Percentiles rank a stretch among this genome's conserved stretches.
Evolutionary conservation across 2,113 vertebrate genomes (phyloP).

Genomic region (Vulpes ferrilata): DNA sequence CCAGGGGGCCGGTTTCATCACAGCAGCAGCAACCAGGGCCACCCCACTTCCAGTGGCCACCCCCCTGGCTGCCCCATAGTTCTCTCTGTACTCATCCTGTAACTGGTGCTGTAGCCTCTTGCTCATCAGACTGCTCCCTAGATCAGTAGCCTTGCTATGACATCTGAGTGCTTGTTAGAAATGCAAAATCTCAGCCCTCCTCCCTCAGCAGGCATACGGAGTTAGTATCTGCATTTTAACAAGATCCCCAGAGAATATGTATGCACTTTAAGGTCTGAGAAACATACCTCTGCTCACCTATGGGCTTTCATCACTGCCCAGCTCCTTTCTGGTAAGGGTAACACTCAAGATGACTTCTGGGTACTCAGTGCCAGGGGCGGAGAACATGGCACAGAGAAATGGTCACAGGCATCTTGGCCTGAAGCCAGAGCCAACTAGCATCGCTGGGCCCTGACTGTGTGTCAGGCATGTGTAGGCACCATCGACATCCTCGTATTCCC

Average conservation of each 20-base stretch:
- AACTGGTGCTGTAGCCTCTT: neutral
- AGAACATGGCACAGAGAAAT: neutral
- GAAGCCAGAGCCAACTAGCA: neutral
- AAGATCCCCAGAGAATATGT: neutral
- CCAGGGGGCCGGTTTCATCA: rapidly evolving
- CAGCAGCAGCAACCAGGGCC: neutral
- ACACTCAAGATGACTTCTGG: neutral
- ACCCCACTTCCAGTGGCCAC: neutral
- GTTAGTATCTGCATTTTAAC: neutral
- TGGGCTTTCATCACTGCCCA: neutral
- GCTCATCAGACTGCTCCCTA: neutral
- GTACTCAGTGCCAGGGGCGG: neutral
- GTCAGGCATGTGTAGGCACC: neutral
- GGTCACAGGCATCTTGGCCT: neutral
- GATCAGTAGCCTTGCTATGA: neutral
- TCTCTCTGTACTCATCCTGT: neutral
- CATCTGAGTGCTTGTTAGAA: neutral
- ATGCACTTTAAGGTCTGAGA: neutral
- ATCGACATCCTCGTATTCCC: neutral
- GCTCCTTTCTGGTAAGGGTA: neutral
- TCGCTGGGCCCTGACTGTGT: neutral
- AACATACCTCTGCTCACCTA: neutral
- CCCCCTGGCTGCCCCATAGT: neutral
- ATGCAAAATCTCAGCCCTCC: neutral
- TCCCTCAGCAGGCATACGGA: neutral